These are phyloP conservation scores for Motacilla alba DNA, from an alignment of 2,113 vertebrate genomes.

Conservation along the genomic window DNA sequence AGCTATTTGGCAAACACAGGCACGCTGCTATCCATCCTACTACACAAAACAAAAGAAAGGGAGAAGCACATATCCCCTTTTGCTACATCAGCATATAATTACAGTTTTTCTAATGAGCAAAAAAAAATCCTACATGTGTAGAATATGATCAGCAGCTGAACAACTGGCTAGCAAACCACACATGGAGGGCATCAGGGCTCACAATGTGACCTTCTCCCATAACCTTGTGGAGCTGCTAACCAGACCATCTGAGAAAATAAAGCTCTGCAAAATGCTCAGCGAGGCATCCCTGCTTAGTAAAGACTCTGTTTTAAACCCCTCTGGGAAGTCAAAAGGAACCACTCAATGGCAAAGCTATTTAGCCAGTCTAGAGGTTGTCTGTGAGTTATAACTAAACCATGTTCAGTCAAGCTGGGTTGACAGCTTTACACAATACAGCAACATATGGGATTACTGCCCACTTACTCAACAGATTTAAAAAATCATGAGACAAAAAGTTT, in stretches of 20 bases:
- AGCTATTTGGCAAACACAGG: not conserved
- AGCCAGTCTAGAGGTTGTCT: not conserved
- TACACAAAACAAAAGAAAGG: not conserved
- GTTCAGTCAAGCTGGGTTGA: not conserved
- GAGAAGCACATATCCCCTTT: not conserved
- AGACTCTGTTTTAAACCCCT: not conserved
- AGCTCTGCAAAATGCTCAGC: not conserved
- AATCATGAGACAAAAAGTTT: not conserved
- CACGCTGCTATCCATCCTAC: not conserved
- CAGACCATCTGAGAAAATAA: slow-evolving; percentile 42
- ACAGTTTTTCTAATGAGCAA: not conserved
- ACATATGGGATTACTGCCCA: not conserved
- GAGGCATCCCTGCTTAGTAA: not conserved
- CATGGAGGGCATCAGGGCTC: not conserved
- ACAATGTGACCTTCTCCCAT: not conserved
- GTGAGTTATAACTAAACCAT: not conserved
- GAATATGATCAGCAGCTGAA: not conserved
- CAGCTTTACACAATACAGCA: not conserved
- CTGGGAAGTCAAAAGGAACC: slow-evolving; percentile 7
- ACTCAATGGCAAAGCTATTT: not conserved
- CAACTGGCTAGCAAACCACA: not conserved
- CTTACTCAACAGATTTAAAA: not conserved
- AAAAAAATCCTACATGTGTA: not conserved
- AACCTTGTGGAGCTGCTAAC: not conserved
- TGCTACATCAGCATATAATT: not conserved